A percentile compares a stretch with the other conserved stretches of the same genome.
Evolutionary conservation across 2,797 vertebrate genomes (phyloP).

Genomic region (Brachyalestes nurse): DNA sequence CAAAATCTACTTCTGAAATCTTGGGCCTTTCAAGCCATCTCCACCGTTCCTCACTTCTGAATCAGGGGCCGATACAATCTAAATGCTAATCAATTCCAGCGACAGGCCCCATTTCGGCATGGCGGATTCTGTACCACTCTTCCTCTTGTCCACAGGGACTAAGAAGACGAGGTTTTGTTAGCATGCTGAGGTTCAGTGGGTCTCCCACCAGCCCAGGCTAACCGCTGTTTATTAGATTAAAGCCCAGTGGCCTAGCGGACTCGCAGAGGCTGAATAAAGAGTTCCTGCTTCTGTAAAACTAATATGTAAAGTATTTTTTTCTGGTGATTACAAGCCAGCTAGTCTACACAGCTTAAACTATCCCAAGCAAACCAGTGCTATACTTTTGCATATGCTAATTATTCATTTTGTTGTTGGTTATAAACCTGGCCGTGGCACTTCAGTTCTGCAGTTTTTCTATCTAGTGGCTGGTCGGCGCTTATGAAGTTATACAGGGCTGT

Average conservation of each 20-base stretch:
- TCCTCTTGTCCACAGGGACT: slow-evolving; percentile 40
- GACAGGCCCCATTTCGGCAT: slow-evolving; percentile 46
- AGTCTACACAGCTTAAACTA: background rate
- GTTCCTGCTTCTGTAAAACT: slow-evolving; percentile 18
- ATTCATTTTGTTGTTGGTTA: background rate
- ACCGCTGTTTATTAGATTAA: slow-evolving; percentile 44
- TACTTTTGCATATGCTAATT: background rate
- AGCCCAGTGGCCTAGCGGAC: slow-evolving; percentile 1
- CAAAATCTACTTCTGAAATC: slow-evolving; percentile 44
- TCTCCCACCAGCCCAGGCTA: slow-evolving; percentile 30
- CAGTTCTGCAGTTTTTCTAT: background rate
- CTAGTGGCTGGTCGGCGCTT: background rate
- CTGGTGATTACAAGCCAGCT: background rate
- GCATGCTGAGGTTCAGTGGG: slow-evolving; percentile 46
- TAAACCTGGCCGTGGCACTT: background rate
- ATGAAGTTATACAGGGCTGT: slow-evolving; percentile 36
- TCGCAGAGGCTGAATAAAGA: slow-evolving; percentile 4
- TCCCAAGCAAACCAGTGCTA: no score
- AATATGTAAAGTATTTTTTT: background rate
- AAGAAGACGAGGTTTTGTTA: slow-evolving; percentile 45
- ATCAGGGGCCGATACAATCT: slow-evolving; percentile 62
- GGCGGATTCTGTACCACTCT: slow-evolving; percentile 42
- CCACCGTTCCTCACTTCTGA: slow-evolving; percentile 42
- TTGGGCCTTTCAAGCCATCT: slow-evolving; percentile 43
- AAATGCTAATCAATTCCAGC: slow-evolving; percentile 65